A percentile compares a stretch with the other conserved stretches of the same genome.
Evolutionary conservation across 2,888 invertebrate genomes (phyloP).

Genomic region (Drosophila prostipennis): DNA sequence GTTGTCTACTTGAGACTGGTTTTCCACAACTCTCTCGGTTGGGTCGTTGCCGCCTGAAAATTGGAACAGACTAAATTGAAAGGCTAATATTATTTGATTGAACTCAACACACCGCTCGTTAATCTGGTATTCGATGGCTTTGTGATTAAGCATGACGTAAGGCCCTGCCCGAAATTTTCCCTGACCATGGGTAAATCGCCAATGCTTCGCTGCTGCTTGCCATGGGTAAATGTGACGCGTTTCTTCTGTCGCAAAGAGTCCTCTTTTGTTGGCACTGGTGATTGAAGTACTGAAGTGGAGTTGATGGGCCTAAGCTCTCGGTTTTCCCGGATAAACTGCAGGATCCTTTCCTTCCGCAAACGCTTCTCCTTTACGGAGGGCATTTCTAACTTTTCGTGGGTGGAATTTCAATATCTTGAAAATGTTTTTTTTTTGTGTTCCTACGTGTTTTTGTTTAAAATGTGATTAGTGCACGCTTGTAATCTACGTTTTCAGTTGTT

Average conservation of each 20-base stretch:
- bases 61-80: too few species aligned
- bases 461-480: neutral
- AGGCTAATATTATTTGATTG: too few species aligned
- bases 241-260: constrained; percentile 53
- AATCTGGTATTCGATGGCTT: constrained; percentile 48
- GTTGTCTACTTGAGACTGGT: neutral
- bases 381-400: neutral
- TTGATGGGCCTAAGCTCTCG: neutral
- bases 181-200: constrained; percentile 16
- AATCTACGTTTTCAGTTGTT: constrained; percentile 1
- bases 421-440: neutral
- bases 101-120: neutral
- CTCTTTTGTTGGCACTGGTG: neutral
- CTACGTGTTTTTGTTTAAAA: neutral
- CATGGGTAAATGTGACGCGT: constrained; percentile 59
- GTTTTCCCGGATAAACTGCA: constrained; percentile 21
- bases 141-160: constrained; percentile 68
- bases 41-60: neutral
- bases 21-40: neutral
- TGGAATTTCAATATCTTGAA: neutral
- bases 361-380: constrained; percentile 12
- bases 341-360: constrained; percentile 10
- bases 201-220: constrained; percentile 21
- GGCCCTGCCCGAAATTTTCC: constrained; percentile 52
- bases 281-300: neutral